These are phyloP conservation scores for Spisula subtruncata DNA, from an alignment of 2,888 invertebrate genomes.

Conservation along the genomic window DNA sequence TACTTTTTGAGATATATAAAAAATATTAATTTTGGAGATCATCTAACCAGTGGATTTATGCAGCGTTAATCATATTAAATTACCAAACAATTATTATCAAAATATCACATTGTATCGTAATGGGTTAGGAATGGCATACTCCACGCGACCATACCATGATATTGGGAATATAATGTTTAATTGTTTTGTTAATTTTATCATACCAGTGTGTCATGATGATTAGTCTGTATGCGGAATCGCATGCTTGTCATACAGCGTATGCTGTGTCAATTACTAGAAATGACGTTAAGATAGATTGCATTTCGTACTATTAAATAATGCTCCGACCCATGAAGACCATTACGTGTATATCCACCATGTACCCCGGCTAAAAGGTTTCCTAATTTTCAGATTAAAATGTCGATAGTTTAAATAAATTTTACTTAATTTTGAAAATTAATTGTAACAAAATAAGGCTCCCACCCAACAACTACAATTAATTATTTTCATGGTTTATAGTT, in stretches of 20 bases:
- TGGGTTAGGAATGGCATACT: not conserved
- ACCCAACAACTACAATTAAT: not conserved
- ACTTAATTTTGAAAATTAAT: not conserved
- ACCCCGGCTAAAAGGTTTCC: not conserved
- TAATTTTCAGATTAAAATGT: not conserved
- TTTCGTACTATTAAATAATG: not conserved
- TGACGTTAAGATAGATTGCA: not conserved
- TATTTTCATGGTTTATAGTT: not conserved
- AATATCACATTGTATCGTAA: not conserved
- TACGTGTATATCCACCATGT: not conserved
- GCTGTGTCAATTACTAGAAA: not conserved
- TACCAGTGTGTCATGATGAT: not conserved
- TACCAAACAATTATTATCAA: not conserved
- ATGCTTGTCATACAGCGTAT: not conserved
- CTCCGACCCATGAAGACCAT: not conserved
- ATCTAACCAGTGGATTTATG: not conserved
- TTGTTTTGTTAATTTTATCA: not conserved
- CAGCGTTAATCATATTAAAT: not conserved
- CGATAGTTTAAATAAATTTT: not conserved
- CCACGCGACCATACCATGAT: not conserved
- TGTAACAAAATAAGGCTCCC: not conserved
- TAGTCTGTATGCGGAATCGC: not conserved
- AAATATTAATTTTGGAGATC: not conserved
- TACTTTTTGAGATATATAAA: not conserved
- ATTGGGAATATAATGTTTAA: not conserved